Conservation (phyloP, 2,113 vertebrate species). For the Microcebus griseorufus region DNA sequence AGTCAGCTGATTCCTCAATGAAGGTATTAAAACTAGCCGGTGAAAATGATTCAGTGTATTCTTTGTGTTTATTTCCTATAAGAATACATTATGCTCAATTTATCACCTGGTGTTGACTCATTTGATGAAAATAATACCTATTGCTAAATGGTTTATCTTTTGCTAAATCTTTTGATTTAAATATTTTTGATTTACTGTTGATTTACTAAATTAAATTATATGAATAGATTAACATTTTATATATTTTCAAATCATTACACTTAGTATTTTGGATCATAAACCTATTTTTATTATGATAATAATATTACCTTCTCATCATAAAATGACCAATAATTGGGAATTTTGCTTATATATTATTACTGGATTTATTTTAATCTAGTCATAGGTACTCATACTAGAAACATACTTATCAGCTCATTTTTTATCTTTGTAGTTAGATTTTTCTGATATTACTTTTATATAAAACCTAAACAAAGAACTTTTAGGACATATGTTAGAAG, state of each 20-base stretch:
- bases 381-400: neutral
- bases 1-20: neutral
- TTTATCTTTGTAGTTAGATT: neutral
- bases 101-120: neutral
- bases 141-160: neutral
- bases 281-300: neutral
- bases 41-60: neutral
- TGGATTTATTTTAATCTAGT: neutral
- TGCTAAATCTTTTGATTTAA: neutral
- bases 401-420: neutral
- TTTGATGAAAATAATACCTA: neutral
- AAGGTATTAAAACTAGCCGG: neutral
- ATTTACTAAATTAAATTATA: neutral
- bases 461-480: neutral
- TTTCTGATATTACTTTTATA: neutral
- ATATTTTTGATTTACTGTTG: neutral
- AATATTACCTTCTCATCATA: neutral
- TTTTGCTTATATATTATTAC: neutral
- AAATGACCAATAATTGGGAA: neutral
- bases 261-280: neutral
- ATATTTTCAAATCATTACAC: neutral
- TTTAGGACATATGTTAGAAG: constrained; percentile 8
- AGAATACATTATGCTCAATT: neutral
- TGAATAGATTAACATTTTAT: neutral
- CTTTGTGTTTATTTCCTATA: neutral